Base-by-base conservation (phyloP, 2,113 vertebrate species). In the Tyrannus savana region DNA sequence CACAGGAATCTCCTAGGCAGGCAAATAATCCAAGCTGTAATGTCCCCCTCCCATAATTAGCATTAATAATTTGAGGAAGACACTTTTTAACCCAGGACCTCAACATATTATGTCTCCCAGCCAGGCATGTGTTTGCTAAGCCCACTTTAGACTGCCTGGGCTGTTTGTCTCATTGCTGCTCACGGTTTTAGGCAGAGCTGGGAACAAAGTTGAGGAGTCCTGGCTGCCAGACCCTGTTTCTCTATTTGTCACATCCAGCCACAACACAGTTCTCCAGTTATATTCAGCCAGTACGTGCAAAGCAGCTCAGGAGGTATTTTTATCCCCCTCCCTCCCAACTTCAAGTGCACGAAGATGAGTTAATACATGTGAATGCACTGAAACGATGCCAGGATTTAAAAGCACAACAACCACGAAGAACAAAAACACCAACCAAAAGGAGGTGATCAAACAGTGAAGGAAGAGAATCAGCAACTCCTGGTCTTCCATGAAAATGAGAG, bases 291-390 rank as follows among this genome's bases (percentile, higher is more conserved):
- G 67, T 42, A 64, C 0, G 6, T 35, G 30, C 74, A 92, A 85
- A 90, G 72, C 79, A 93, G 81, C n/a, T 89, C 72, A 78, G 60
- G 30, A 87, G 69, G 56, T 81, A 84, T 92, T 93, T 95, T 92
- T 81, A 84, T 89, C 28, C 42, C 56, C 1, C 37, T 80, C 49
- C 39, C 75, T 88, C 76, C 64, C 44, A 78, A 3, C n/a, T 46
- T 81, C 79, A 78, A 71, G 49, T 42, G 56, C 76, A 52, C 64
- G 72, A 63, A 92, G 60, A 75, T 58, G 84, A 96, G 74, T 81
- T 87, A 79, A 35, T 64, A 72, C 2, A 6, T 39, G n/a, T 63
- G 69, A 93, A 74, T 30, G 42, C 2, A 2, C 21, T 84, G 84
- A 95, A 67, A 30, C 73, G 62, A 71, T 73, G 72, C 39, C 75